Evolutionary conservation across 2,888 invertebrate species (phyloP).

Genomic region (Malacosoma neustria): DNA sequence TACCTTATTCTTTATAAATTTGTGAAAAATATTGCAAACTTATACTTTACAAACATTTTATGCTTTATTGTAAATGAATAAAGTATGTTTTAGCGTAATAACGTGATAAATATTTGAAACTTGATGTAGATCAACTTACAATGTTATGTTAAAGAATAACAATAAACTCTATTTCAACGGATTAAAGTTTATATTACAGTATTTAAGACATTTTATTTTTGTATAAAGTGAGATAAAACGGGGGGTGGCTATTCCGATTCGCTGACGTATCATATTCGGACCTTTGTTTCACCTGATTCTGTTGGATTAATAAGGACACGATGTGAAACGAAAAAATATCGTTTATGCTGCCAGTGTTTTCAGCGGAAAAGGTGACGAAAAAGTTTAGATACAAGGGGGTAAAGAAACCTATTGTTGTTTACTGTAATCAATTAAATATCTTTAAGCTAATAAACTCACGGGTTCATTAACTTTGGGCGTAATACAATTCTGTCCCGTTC

Average conservation of each 20-base stretch:
- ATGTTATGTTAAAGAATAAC: not conserved
- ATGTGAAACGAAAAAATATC: no score
- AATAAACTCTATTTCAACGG: constrained; percentile 5
- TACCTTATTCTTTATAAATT: not conserved
- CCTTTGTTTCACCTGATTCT: constrained; percentile 60
- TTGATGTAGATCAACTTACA: not conserved
- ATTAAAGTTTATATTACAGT: constrained; percentile 13
- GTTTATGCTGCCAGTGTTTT: no score
- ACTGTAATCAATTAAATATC: no score
- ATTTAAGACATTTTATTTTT: not conserved
- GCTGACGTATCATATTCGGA: constrained; percentile 65
- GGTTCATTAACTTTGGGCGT: no score
- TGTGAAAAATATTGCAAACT: not conserved
- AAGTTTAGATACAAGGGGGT: no score
- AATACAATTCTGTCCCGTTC: no score
- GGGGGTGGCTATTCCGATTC: constrained; percentile 60
- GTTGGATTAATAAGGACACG: constrained; percentile 37
- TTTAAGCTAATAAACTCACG: no score
- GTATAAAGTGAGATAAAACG: constrained; percentile 41
- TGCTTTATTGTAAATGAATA: not conserved
- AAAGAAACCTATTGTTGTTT: no score
- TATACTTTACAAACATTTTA: not conserved
- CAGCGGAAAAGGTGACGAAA: no score
- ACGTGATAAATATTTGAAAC: not conserved
- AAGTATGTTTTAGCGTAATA: not conserved